phyloP scores from a whole-genome alignment of 2,113 vertebrate genomes.

The Oxyura jamaicensis region DNA sequence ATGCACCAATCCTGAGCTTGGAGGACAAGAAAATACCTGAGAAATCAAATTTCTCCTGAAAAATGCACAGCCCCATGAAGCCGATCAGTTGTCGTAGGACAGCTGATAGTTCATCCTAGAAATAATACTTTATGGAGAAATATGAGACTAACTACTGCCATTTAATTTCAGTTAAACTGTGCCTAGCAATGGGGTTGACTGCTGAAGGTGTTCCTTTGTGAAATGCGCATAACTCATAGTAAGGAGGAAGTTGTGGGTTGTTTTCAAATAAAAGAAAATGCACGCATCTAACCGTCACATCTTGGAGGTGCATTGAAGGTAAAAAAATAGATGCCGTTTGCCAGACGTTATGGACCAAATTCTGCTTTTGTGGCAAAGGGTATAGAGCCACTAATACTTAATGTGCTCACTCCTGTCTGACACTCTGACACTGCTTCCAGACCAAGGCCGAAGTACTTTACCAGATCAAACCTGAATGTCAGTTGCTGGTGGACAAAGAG shows the following conservation, averaged over 20 bases:
- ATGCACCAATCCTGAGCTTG: neutral
- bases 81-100: neutral
- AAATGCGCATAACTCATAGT: neutral
- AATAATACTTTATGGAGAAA: neutral
- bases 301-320: neutral
- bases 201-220: neutral
- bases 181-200: neutral
- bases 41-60: neutral
- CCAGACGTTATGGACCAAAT: neutral
- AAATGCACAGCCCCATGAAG: neutral
- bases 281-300: neutral
- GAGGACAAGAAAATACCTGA: neutral
- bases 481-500: neutral
- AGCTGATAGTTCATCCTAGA: neutral
- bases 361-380: neutral
- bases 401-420: rapidly evolving
- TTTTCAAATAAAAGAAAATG: neutral
- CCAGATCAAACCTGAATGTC: neutral
- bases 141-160: neutral
- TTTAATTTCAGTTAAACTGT: neutral
- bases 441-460: neutral
- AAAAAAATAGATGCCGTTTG: neutral
- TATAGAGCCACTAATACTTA: neutral
- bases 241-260: neutral
- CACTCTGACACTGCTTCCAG: neutral